phyloP scores from a whole-genome alignment of 2,113 vertebrate species.

The Dasyornis broadbenti region DNA sequence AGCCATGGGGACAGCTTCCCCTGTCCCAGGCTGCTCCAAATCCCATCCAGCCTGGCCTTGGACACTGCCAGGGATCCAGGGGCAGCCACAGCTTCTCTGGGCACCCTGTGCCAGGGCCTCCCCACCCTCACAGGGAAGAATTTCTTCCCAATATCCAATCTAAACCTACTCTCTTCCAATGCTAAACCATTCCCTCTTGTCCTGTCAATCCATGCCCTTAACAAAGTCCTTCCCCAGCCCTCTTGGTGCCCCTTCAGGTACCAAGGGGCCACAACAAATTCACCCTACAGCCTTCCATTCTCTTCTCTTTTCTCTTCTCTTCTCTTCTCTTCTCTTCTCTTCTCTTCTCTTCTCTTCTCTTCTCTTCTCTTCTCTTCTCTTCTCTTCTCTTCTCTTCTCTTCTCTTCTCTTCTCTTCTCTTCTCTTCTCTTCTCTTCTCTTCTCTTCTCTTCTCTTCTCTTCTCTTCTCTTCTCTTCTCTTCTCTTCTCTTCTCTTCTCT shows the following conservation, averaged over 20 bases:
- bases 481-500: no score
- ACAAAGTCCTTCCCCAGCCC: neutral
- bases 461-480: no score
- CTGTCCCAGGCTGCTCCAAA: fast-evolving
- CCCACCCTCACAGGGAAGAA: fast-evolving
- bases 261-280: neutral
- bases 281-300: neutral
- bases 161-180: neutral
- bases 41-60: fast-evolving
- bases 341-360: no score
- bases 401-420: no score
- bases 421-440: no score
- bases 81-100: neutral
- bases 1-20: neutral
- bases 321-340: no score
- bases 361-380: no score
- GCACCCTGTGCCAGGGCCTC: neutral
- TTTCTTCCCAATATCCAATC: neutral
- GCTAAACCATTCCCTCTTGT: neutral
- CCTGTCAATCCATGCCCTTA: neutral
- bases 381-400: no score
- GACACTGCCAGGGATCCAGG: neutral
- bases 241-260: neutral
- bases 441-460: no score
- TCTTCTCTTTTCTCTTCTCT: no score